These are phyloP conservation scores for Mus caroli DNA, from an alignment of 2,797 vertebrate species.

Conservation along the genomic window DNA sequence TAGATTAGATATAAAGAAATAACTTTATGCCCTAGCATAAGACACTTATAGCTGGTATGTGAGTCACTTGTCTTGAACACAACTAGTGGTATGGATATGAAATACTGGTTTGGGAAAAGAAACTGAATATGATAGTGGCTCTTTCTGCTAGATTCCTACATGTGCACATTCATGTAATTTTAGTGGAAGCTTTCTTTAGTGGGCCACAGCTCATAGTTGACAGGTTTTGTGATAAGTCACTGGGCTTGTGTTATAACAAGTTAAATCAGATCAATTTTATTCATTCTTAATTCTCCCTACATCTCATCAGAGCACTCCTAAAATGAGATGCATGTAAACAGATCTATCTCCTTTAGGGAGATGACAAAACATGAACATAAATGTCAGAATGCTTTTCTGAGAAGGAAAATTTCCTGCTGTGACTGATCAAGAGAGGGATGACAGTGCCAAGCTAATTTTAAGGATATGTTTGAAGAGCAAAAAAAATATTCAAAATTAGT, in stretches of 20 bases:
- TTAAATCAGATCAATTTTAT: constrained; percentile 69
- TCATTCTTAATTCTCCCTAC: constrained; percentile 77
- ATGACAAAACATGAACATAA: constrained; percentile 66
- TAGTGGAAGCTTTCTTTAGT: constrained; percentile 69
- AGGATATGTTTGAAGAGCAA: constrained; percentile 14
- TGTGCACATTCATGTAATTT: constrained; percentile 34
- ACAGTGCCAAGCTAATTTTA: not conserved
- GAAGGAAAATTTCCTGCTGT: constrained; percentile 58
- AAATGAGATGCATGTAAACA: constrained; percentile 71
- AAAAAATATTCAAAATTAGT: constrained; percentile 19
- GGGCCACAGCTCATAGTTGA: constrained; percentile 57
- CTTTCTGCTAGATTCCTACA: constrained; percentile 57
- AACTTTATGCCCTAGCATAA: not conserved
- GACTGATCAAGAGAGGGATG: constrained; percentile 25
- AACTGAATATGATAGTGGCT: constrained; percentile 62
- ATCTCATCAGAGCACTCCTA: constrained; percentile 54
- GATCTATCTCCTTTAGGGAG: constrained; percentile 65
- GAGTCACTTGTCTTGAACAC: not conserved
- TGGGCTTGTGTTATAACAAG: constrained; percentile 74
- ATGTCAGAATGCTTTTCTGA: constrained; percentile 73
- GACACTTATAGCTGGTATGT: constrained; percentile 33
- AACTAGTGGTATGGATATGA: not conserved
- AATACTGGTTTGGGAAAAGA: constrained; percentile 38
- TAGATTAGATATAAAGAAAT: not conserved
- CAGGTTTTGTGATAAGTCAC: constrained; percentile 70